A percentile compares a stretch with the other conserved stretches of the same genome.
These are phyloP conservation scores for Ctenomys sociabilis DNA, from an alignment of 2,113 vertebrate genomes.

Conservation along the genomic window DNA sequence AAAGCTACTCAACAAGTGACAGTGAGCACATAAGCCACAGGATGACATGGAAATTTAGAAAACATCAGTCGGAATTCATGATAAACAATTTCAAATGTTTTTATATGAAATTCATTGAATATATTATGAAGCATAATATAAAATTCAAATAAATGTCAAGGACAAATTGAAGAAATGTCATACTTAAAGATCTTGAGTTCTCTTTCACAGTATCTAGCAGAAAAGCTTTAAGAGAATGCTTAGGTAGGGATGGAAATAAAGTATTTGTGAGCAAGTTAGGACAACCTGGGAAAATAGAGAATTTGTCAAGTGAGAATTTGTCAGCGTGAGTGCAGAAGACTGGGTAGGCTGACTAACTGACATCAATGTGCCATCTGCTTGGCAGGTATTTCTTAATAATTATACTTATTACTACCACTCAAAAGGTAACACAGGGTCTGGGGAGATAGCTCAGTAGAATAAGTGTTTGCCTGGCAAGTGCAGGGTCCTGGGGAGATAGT, in stretches of 20 bases:
- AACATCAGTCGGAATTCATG: neutral
- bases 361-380: conserved; percentile 46
- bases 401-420: neutral
- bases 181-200: conserved; percentile 2
- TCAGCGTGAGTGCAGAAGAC: neutral
- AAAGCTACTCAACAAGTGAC: neutral
- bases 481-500: no score
- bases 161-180: conserved; percentile 14
- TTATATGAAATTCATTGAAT: neutral
- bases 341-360: neutral
- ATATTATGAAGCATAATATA: neutral
- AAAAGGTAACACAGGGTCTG: neutral
- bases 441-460: no score
- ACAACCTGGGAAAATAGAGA: neutral
- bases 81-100: conserved; percentile 18
- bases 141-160: neutral
- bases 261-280: neutral
- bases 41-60: neutral
- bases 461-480: no score
- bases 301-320: neutral
- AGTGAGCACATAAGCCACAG: neutral
- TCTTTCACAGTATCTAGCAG: neutral
- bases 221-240: neutral
- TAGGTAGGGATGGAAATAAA: neutral
- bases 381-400: conserved; percentile 24